These are phyloP conservation scores for Eupleurogrammus muticus DNA, from an alignment of 2,797 vertebrate species.

Conservation along the genomic window DNA sequence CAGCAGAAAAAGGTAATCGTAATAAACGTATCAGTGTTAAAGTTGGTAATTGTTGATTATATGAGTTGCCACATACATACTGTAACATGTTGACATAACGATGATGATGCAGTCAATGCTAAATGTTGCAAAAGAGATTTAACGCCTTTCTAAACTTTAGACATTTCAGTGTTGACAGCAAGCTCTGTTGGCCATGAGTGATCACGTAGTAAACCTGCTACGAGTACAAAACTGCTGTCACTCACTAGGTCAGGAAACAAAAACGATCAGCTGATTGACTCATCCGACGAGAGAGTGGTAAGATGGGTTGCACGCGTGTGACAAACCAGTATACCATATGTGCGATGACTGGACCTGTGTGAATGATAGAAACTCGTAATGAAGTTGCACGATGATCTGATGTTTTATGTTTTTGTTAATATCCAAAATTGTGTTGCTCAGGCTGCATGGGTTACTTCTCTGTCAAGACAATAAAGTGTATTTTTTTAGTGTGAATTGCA, in stretches of 20 bases:
- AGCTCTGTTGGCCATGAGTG: background rate
- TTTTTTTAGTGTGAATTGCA: conserved; percentile 46
- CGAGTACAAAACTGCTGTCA: background rate
- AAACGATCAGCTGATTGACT: background rate
- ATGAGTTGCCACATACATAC: background rate
- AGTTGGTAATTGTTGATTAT: background rate
- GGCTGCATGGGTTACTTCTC: conserved; percentile 34
- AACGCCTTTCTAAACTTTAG: no score
- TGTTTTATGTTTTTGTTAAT: conserved; percentile 6
- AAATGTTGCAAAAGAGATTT: no score
- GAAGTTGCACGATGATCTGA: conserved; percentile 3
- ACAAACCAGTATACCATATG: background rate
- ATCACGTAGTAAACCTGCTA: background rate
- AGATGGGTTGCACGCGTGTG: background rate
- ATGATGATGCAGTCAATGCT: background rate
- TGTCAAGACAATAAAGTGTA: conserved; percentile 33
- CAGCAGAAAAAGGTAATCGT: background rate
- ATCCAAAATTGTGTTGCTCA: background rate
- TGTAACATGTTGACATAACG: background rate
- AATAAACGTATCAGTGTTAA: background rate
- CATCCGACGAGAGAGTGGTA: background rate
- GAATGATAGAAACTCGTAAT: conserved; percentile 3
- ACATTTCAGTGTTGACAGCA: no score
- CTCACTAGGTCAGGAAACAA: background rate
- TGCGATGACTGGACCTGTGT: background rate